Evolutionary conservation across 2,113 vertebrate genomes (phyloP), one percentile per base, ranked within the genome.

Genomic region (Nerophis lumbriciformis): DNA sequence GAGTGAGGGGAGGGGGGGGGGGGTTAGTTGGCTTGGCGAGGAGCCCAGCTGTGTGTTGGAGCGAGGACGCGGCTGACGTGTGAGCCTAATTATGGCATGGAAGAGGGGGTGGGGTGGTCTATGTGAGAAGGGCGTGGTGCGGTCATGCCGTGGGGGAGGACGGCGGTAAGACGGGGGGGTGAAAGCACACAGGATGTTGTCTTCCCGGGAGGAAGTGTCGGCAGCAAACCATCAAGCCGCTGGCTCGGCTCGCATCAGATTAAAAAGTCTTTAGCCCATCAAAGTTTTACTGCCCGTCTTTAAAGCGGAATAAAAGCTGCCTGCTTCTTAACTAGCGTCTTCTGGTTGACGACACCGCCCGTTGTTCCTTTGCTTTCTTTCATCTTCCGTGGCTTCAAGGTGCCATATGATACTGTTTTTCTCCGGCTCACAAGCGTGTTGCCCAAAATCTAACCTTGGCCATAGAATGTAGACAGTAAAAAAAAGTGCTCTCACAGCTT

Each of bases 21-120:
- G 68, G 68, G 80, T 63, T 79, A 77, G 79, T 82, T 82, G 69
- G 71, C 65, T 81, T 88, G 84, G 84, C 86, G 52, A 42, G 57
- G 73, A 85, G 82, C 86, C 86, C 86, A 86, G 86, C 86, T 85
- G 84, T 86, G 83, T 85, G 82, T 84, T 86, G 84, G 83, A 84
- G 75, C 78, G 69, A 79, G 80, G 84, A 82, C 75, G 71, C 57
- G 71, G 78, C 80, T 89, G 84, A 85, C 85, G 83, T 84, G 83
- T 81, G 79, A 85, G 87, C 76, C 83, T 85, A 89, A 89, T 89
- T 87, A 87, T 85, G 82, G 87, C 83, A 77, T 69, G 69, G 58
- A 55, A 49, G 0, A 19, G 5, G 68, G 10, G 16, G 6, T 21
- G 56, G 61, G 63, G 68, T 48, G 56, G 1, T 37, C 78, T 73